Evolutionary conservation across 2,797 vertebrate species (phyloP), one percentile per base, ranked within the genome.

Genomic region (Mycteria americana): DNA sequence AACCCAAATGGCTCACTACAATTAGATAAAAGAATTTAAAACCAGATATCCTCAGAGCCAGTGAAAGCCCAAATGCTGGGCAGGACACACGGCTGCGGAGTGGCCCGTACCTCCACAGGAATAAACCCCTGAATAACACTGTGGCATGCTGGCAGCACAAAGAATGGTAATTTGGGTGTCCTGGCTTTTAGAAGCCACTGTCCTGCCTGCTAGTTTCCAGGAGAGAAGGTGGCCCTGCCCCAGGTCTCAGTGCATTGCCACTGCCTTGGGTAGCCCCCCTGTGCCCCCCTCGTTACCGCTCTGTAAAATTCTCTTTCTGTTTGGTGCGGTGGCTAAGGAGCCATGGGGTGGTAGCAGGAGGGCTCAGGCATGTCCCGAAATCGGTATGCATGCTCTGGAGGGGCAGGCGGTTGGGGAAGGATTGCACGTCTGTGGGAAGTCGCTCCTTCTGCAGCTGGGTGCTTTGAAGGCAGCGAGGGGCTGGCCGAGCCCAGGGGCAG

Each of bases 201-300:
- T 35, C 33, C 60, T 60, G 57, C 39, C 62, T 89, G 33, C 21
- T 68, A n/a, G 11, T 46, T 69, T 73, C 45, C 68, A 62, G 85
- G 50, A 60, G 22, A 56, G 48, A 56, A 92, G 39, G 39, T 53
- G 69, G 4, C 33, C 46, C 46, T 86, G 53, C 14, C 41, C 35
- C 43, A 68, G 31, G 8, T 37, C 53, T 88, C 53, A 4, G 41
- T 10, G 27, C 43, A 35, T 2, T 81, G 76, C 27, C 72, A 10
- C 37, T 5, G 6, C 35, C 31, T 18, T 1, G 0, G n/a, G 24
- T 24, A 74, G 43, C 24, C 43, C 6, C 33, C 4, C 64, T 13
- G 16, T 25, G 13, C 13, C 59, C 27, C 7, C 0, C 18, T 21
- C 3, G 0, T 24, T 19, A 4, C 8, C 3, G 3, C 30, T 63